phyloP scores from a whole-genome alignment of 2,113 vertebrate genomes.

The Nothoprocta perdicaria region DNA sequence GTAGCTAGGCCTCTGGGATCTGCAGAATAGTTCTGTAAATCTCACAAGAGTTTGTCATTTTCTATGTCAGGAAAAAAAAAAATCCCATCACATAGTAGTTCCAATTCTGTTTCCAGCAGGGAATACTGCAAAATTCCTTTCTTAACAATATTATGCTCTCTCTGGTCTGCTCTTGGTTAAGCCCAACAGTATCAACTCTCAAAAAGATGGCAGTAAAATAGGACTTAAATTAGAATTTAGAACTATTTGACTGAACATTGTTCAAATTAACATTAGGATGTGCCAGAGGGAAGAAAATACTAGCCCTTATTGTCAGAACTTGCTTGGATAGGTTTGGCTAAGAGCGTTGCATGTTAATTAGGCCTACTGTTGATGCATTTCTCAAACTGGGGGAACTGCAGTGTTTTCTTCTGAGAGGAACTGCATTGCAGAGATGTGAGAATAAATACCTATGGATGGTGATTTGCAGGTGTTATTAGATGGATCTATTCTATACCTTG shows the following conservation, averaged over 20 bases:
- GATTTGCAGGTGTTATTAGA: background rate
- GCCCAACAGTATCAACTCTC: background rate
- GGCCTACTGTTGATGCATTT: background rate
- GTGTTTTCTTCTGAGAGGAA: background rate
- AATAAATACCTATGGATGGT: background rate
- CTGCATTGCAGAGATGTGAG: background rate
- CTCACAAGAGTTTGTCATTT: background rate
- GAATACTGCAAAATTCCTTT: background rate
- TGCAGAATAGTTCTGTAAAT: background rate
- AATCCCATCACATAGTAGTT: background rate
- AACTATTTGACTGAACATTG: background rate
- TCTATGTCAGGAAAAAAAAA: background rate
- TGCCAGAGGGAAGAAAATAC: background rate
- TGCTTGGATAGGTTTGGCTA: background rate
- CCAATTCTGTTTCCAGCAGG: background rate
- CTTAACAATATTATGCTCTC: background rate
- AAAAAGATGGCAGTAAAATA: background rate
- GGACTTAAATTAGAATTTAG: background rate
- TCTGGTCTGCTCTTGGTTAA: background rate
- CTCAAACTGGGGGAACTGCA: background rate
- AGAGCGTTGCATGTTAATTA: fast-evolving
- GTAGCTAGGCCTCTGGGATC: background rate
- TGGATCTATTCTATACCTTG: background rate
- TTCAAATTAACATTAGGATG: background rate
- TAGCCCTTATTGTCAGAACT: background rate